A percentile compares a stretch with the other conserved stretches of the same genome.
Evolutionary conservation across 2,113 vertebrate species (phyloP).

Genomic region (Perognathus longimembris): DNA sequence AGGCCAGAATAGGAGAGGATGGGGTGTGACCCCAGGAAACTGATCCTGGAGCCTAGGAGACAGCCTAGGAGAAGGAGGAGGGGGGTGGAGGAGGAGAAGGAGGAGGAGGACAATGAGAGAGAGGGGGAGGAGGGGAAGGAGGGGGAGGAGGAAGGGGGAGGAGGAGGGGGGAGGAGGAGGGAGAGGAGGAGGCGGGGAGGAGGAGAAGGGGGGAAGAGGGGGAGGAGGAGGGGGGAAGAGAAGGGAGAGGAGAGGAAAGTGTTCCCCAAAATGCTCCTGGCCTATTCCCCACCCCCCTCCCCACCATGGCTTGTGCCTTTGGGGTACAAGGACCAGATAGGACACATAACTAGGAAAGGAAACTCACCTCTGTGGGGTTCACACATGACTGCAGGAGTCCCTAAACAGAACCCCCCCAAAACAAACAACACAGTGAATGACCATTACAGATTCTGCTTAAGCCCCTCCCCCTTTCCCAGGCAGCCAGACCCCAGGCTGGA

Average conservation of each 20-base stretch:
- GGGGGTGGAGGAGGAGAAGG: slow-evolving; percentile 6
- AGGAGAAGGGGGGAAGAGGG: background rate
- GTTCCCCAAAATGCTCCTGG: background rate
- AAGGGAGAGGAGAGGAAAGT: background rate
- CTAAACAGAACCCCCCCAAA: slow-evolving; percentile 75
- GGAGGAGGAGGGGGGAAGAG: background rate
- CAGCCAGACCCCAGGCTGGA: slow-evolving; percentile 1
- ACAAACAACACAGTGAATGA: background rate
- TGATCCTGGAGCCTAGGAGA: background rate
- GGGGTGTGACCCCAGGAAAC: background rate
- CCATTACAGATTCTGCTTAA: background rate
- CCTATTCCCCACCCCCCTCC: background rate
- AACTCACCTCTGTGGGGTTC: slow-evolving; percentile 89
- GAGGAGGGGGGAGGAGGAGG: slow-evolving; percentile 50
- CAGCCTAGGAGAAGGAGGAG: slow-evolving; percentile 45
- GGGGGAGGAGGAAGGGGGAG: no score
- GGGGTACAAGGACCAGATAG: background rate
- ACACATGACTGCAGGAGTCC: slow-evolving; percentile 87
- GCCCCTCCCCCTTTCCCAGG: background rate
- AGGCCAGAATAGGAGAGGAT: background rate
- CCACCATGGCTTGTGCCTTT: background rate
- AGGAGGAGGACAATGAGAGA: background rate
- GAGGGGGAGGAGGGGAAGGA: background rate
- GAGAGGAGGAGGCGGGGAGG: background rate
- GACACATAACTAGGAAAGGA: fast-evolving